phyloP scores from a whole-genome alignment of 2,113 vertebrate genomes.

The Oreochromis spilurus region DNA sequence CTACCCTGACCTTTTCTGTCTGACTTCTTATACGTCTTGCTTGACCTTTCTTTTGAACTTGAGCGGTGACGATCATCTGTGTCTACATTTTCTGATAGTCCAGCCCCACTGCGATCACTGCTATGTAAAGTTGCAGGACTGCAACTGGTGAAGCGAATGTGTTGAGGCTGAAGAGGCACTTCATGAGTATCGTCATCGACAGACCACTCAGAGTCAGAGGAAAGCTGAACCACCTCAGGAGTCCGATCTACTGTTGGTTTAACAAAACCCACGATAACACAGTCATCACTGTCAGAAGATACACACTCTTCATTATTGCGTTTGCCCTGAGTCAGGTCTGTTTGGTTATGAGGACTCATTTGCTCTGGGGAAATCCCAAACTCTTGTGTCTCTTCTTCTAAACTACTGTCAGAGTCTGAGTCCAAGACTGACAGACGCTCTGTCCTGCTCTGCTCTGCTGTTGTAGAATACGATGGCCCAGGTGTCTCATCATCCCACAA shows the following conservation, averaged over 20 bases:
- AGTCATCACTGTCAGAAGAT: constrained; percentile 80
- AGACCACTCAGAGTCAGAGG: constrained; percentile 87
- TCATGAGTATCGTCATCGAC: constrained; percentile 66
- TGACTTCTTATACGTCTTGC: neutral
- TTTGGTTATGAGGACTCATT: constrained; percentile 16
- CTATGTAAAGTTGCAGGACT: constrained; percentile 70
- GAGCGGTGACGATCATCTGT: neutral
- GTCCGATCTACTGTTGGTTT: constrained; percentile 88
- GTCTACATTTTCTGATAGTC: constrained; percentile 38
- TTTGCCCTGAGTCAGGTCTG: neutral
- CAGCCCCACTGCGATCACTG: constrained; percentile 36
- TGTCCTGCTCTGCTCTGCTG: constrained; percentile 66
- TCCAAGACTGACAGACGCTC: constrained; percentile 69
- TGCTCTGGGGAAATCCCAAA: constrained; percentile 16
- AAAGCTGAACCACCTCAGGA: constrained; percentile 89
- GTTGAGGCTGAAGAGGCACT: constrained; percentile 60
- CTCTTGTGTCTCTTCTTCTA: constrained; percentile 61
- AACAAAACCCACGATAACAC: constrained; percentile 86
- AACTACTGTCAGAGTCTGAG: constrained; percentile 80
- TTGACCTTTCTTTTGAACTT: constrained; percentile 16
- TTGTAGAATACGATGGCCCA: constrained; percentile 80
- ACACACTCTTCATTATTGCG: constrained; percentile 48
- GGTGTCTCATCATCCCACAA: constrained; percentile 96
- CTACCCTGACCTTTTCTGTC: constrained; percentile 20
- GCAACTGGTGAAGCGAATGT: constrained; percentile 72